Percentiles rank a stretch among this genome's conserved stretches.
phyloP scores from a whole-genome alignment of 2,888 invertebrate species.

The Cephus pulcher region DNA sequence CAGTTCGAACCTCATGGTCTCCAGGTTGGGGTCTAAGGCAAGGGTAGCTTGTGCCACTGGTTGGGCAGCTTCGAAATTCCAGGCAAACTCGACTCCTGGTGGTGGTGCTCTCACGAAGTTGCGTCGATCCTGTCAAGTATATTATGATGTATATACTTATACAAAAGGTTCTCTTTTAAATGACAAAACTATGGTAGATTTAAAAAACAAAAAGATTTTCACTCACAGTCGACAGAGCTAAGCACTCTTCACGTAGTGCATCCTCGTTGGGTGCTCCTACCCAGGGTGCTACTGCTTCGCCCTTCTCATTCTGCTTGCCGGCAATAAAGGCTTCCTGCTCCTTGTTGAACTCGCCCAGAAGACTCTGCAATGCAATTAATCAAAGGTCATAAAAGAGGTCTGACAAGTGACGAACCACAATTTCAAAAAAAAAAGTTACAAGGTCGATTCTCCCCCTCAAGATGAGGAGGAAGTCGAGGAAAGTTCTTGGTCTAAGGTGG shows the following conservation, averaged over 20 bases:
- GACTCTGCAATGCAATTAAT: conserved; percentile 75
- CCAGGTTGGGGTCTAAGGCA: conserved; percentile 94
- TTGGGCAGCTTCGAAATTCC: conserved; percentile 93
- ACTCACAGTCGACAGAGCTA: conserved; percentile 89
- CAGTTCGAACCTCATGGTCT: conserved; percentile 98
- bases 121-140: conserved; percentile 83
- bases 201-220: conserved; percentile 15
- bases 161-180: not conserved
- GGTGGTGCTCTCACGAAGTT: conserved; percentile 98
- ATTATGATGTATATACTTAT: not conserved
- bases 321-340: conserved; percentile 97
- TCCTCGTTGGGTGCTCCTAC: conserved; percentile 95
- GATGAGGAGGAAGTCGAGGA: not conserved
- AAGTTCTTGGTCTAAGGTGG: not conserved
- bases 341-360: conserved; percentile 96
- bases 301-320: conserved; percentile 79
- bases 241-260: conserved; percentile 93
- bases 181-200: conserved; percentile 6
- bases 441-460: not conserved
- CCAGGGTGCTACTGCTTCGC: conserved; percentile 91
- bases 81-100: conserved; percentile 93
- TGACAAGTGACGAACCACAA: not conserved
- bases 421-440: not conserved
- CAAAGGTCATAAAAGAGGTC: not conserved
- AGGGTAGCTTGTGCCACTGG: conserved; percentile 95